Evolutionary conservation across 2,888 invertebrate species (phyloP).

Genomic region (Nipponacmea schrenckii): DNA sequence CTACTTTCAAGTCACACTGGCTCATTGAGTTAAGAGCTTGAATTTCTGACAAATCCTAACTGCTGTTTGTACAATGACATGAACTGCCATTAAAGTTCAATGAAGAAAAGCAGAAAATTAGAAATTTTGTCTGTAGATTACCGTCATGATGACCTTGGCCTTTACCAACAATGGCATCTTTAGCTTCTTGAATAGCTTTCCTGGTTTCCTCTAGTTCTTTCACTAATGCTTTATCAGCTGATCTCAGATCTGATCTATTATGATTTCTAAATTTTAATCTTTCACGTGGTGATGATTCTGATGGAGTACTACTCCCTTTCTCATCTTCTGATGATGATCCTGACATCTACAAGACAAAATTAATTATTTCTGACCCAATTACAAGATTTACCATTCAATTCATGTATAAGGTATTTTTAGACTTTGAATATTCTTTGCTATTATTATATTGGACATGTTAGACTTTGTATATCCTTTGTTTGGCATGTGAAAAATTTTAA

Average conservation of each 20-base stretch:
- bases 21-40: too few species aligned
- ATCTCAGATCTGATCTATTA: conserved; percentile 12
- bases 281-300: conserved; percentile 17
- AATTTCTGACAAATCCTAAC: too few species aligned
- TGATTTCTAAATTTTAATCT: not conserved
- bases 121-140: not conserved
- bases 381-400: not conserved
- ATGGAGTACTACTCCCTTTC: conserved; percentile 22
- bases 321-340: conserved; percentile 25
- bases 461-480: too few species aligned
- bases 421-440: not conserved
- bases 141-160: not conserved
- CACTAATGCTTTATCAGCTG: conserved; percentile 26
- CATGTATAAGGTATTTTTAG: not conserved
- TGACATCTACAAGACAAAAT: not conserved
- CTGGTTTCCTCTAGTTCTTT: conserved; percentile 51
- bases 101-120: too few species aligned
- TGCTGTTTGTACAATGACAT: too few species aligned
- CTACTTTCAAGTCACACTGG: too few species aligned
- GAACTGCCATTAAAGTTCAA: too few species aligned
- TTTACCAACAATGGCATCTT: conserved; percentile 35
- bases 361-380: not conserved
- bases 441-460: not conserved
- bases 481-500: not conserved
- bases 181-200: conserved; percentile 49